Evolutionary conservation across 2,797 vertebrate genomes (phyloP).

Genomic region (Orientallactaga sibirica): DNA sequence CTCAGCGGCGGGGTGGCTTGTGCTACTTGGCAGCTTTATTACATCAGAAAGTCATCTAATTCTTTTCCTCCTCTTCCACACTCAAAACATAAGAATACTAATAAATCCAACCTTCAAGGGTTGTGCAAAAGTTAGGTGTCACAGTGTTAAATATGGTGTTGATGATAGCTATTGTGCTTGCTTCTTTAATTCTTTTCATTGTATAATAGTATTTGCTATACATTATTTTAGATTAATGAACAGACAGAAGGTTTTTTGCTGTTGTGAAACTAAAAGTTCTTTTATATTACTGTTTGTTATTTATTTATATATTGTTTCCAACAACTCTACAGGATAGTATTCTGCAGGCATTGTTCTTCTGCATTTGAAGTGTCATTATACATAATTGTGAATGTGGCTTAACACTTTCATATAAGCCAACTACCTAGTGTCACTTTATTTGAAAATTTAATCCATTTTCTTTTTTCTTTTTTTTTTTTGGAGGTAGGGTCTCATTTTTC

Average conservation of each 20-base stretch:
- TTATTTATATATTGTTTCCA: background rate
- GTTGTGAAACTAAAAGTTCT: background rate
- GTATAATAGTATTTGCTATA: background rate
- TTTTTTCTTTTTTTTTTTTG: too few species aligned
- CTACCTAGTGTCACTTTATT: background rate
- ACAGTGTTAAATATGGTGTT: background rate
- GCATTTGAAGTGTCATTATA: background rate
- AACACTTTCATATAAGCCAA: background rate
- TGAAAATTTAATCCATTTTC: background rate
- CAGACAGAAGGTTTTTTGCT: background rate
- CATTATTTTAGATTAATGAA: background rate
- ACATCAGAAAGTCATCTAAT: background rate
- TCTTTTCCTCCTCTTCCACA: constrained; percentile 28
- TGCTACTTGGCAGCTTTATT: background rate
- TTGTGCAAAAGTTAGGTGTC: background rate
- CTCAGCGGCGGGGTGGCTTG: background rate
- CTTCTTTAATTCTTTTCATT: background rate
- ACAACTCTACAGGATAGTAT: background rate
- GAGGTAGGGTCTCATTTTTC: too few species aligned
- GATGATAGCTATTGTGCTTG: background rate
- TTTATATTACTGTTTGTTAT: background rate
- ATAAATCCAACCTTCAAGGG: background rate
- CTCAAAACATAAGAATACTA: constrained; percentile 34
- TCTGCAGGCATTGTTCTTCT: background rate
- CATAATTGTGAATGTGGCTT: background rate